Base-by-base conservation (phyloP, 2,113 vertebrate genomes). In the Elanoides forficatus region DNA sequence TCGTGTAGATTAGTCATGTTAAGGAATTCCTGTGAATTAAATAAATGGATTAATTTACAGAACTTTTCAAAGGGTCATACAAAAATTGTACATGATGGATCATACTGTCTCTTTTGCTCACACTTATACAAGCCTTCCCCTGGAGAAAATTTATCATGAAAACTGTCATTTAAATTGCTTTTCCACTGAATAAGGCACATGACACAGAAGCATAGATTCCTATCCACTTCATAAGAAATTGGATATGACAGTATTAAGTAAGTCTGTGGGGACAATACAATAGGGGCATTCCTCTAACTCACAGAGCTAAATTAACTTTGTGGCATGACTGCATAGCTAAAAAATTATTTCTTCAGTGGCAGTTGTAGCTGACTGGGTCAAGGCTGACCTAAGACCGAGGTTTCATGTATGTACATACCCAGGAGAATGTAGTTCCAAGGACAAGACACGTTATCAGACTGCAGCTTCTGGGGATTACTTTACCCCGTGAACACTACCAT, bases 101-200 rank as follows among this genome's bases (percentile, higher is more conserved):
- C 70, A 72, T 56, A 38, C 45, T 87, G 34, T 79, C 73, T 78
- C 47, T 88, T 62, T 56, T 62, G 19, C 56, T 81, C n/a, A 62
- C 45, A 34, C 45, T 95, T 88, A 76, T 80, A 55, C 50, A 88
- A 95, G 81, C 50, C 7, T 17, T 96, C 21, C 43, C 67, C n/a
- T 42, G 12, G 83, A 97, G 42, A 75, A 96, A 43, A 4, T 73
- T 65, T 96, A 56, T 30, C 9, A 75, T 42, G 50, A 96, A 85
- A 91, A 52, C 50, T 93, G 43, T 32, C 36, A 83, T 88, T 91
- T 93, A 90, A 96, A 93, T 95, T 78, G 43, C 30, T 86, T 85
- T 96, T 96, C 63, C 92, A 74, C 70, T 95, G 87, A 93, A 55
- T 65, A 42, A 89, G 32, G 17, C 38, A 81, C 52, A 89, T 22